A percentile compares a stretch with the other conserved stretches of the same genome.
Conservation (phyloP, 2,797 vertebrate species). For the Zalophus californianus region DNA sequence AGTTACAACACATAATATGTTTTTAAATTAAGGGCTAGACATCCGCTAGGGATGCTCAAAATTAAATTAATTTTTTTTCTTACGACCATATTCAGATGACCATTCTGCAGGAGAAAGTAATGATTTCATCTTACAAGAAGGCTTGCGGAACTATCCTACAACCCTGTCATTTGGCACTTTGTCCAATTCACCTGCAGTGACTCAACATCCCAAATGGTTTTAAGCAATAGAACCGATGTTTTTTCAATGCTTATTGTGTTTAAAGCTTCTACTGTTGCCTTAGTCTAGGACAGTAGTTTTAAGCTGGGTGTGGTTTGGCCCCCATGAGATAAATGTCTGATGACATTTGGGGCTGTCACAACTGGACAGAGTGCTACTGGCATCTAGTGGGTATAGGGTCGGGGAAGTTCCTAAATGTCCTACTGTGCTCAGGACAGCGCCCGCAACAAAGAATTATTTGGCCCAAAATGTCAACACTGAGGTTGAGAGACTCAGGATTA, state of each 20-base stretch:
- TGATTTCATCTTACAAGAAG: conserved; percentile 7
- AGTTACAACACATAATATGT: conserved; percentile 59
- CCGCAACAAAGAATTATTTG: not conserved
- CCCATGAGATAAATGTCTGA: not conserved
- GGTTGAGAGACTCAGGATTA: not conserved
- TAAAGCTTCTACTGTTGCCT: not conserved
- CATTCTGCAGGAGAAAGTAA: conserved; percentile 52
- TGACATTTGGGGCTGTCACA: not conserved
- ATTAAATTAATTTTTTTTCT: conserved; percentile 62
- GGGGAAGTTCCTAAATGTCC: not conserved
- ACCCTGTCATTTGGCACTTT: not conserved
- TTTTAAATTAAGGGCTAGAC: conserved; percentile 58
- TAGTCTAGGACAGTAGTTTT: not conserved
- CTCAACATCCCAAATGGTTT: not conserved
- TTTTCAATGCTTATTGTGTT: not conserved
- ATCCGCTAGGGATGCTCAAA: conserved; percentile 50
- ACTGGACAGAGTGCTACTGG: not conserved
- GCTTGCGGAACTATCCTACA: not conserved
- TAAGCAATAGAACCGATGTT: not conserved
- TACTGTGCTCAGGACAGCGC: not conserved
- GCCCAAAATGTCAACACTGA: not conserved
- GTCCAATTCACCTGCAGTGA: not conserved
- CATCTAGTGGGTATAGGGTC: not conserved
- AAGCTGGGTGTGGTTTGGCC: too few species aligned
- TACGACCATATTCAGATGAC: conserved; percentile 30